Evolutionary conservation across 1,140 invertebrate genomes (phyloP).

Genomic region (Eufriesea mexicana): DNA sequence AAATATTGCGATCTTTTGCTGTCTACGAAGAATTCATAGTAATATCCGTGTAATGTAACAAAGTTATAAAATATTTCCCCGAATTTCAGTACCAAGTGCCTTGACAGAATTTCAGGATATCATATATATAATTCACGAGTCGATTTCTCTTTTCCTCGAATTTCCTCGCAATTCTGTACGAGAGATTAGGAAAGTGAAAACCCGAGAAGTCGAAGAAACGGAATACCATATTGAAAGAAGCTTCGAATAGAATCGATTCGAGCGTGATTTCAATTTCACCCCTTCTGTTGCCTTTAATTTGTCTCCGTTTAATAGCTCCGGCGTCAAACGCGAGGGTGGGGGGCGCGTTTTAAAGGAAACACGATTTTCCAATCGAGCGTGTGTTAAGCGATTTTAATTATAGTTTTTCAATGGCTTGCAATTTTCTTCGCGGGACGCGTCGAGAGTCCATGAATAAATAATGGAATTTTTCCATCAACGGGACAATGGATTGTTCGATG

Average conservation of each 20-base stretch:
- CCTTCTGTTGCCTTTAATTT: background rate
- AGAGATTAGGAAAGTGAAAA: background rate
- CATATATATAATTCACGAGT: too few species aligned
- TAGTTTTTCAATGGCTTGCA: background rate
- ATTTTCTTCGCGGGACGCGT: constrained; percentile 2
- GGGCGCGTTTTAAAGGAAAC: background rate
- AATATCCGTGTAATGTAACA: too few species aligned
- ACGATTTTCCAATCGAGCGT: background rate
- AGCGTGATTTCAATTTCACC: background rate
- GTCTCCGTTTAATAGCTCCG: background rate
- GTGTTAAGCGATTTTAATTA: constrained; percentile 24
- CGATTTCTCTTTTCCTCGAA: background rate
- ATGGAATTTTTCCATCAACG: constrained; percentile 14
- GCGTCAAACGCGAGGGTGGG: background rate
- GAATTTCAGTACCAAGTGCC: background rate
- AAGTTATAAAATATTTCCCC: too few species aligned
- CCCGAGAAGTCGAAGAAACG: background rate
- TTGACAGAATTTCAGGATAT: too few species aligned
- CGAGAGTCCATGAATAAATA: background rate
- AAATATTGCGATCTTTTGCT: too few species aligned
- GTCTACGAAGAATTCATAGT: too few species aligned
- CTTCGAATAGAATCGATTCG: background rate
- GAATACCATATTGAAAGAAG: background rate
- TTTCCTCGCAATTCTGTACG: background rate
- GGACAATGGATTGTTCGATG: constrained; percentile 7